Evolutionary conservation across 2,888 invertebrate genomes (phyloP).

Genomic region (Lepetodrilus schrolli): DNA sequence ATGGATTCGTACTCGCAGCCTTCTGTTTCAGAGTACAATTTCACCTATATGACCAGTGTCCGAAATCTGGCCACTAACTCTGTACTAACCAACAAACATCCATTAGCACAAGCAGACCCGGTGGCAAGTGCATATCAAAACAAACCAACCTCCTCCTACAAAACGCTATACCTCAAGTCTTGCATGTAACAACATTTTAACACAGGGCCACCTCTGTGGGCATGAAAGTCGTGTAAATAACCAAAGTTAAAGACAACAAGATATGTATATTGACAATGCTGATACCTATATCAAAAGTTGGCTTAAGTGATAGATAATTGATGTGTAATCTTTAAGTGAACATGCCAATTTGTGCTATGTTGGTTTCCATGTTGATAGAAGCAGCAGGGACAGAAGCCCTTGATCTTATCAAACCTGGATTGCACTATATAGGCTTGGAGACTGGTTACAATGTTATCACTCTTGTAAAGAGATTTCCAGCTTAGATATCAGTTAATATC

Average conservation of each 20-base stretch:
- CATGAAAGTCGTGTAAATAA: not conserved
- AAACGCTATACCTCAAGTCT: not conserved
- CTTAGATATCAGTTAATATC: too few species aligned
- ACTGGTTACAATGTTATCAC: too few species aligned
- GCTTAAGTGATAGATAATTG: slow-evolving; percentile 18
- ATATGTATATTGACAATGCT: not conserved
- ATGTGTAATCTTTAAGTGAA: not conserved
- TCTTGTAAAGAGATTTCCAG: too few species aligned
- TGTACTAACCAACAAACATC: too few species aligned
- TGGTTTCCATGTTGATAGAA: not conserved
- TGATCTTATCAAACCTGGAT: not conserved
- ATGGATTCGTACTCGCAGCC: too few species aligned
- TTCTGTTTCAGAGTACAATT: too few species aligned
- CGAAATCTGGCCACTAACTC: too few species aligned
- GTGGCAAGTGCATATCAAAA: not conserved
- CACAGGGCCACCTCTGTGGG: not conserved
- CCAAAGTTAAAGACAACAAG: slow-evolving; percentile 4
- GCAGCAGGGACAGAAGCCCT: not conserved
- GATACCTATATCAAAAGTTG: slow-evolving; percentile 13
- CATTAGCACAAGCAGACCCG: too few species aligned
- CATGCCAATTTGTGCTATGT: not conserved
- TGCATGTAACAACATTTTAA: not conserved
- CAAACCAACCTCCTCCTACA: not conserved
- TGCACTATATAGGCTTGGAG: not conserved
- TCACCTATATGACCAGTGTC: too few species aligned